These are phyloP conservation scores for Spheniscus mendiculus DNA, from an alignment of 2,113 vertebrate genomes.

Conservation along the genomic window DNA sequence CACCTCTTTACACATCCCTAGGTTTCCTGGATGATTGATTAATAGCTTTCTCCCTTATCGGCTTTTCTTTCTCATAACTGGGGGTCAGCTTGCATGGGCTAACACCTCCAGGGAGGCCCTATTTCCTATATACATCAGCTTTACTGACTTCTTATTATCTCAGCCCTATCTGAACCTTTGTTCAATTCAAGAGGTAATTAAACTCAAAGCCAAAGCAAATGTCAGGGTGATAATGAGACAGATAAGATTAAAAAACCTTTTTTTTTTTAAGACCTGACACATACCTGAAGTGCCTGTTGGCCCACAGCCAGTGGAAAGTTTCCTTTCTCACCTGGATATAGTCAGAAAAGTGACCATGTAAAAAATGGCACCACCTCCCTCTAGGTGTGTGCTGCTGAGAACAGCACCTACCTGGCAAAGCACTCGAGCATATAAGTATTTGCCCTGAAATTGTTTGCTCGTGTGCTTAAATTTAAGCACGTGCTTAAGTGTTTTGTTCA, in stretches of 20 bases:
- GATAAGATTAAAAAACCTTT: conserved; percentile 31
- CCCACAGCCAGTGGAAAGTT: conserved; percentile 55
- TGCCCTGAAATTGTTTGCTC: conserved; percentile 37
- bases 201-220: conserved; percentile 78
- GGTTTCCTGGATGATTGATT: conserved; percentile 48
- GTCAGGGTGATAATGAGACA: conserved; percentile 73
- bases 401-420: conserved; percentile 27
- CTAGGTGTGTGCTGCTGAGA: conserved; percentile 19
- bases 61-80: conserved; percentile 48
- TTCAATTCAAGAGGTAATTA: conserved; percentile 72
- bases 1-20: conserved; percentile 46
- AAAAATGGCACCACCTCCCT: conserved; percentile 10
- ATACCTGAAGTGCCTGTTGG: conserved; percentile 49
- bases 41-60: conserved; percentile 47
- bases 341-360: conserved; percentile 4
- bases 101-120: conserved; percentile 62
- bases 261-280: background rate
- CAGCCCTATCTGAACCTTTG: conserved; percentile 66
- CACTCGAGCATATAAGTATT: conserved; percentile 32
- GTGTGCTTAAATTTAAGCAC: conserved; percentile 44
- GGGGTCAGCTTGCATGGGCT: conserved; percentile 59
- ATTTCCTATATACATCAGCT: conserved; percentile 51
- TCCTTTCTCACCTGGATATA: background rate
- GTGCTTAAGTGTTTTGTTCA: conserved; percentile 51
- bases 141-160: conserved; percentile 59